Conservation (phyloP, 53 echinoderm and acorn worm species). For the Apostichopus leukothele region DNA sequence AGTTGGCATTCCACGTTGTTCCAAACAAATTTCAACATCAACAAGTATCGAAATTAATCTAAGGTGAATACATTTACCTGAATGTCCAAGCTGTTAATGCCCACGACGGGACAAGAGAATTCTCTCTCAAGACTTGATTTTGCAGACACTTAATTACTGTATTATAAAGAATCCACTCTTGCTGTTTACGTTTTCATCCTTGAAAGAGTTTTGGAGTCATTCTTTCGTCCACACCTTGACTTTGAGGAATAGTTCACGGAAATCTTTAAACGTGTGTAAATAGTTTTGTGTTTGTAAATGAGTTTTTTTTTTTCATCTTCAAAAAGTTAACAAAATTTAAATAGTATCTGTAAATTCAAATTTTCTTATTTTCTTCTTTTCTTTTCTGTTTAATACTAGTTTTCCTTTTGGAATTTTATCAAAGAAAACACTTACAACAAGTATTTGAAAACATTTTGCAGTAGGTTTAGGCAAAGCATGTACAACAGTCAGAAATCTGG, state of each 20-base stretch:
- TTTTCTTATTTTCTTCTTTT: background rate
- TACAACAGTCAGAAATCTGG: background rate
- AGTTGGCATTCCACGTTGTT: too few relatives aligned
- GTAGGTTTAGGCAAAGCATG: background rate
- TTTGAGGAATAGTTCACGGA: constrained; percentile 1
- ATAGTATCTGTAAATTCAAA: constrained; percentile 34
- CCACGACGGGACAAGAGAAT: too few relatives aligned
- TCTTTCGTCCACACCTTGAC: background rate
- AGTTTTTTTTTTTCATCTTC: background rate
- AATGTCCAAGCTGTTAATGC: too few relatives aligned
- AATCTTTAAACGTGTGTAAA: constrained; percentile 16
- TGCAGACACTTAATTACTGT: too few relatives aligned
- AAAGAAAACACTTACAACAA: background rate
- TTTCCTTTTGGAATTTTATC: background rate
- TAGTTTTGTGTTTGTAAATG: constrained; percentile 41
- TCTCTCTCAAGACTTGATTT: too few relatives aligned
- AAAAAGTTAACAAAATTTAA: constrained; percentile 27
- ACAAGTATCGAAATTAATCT: too few relatives aligned
- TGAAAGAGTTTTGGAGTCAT: background rate
- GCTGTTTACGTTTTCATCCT: background rate
- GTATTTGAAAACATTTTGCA: background rate
- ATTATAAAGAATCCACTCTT: background rate
- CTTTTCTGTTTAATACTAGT: background rate
- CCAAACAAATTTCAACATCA: too few relatives aligned
- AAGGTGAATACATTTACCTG: too few relatives aligned